Percentiles rank a stretch among this genome's conserved stretches.
Evolutionary conservation across 2,797 vertebrate species (phyloP).

Genomic region (Aphelocoma californica): DNA sequence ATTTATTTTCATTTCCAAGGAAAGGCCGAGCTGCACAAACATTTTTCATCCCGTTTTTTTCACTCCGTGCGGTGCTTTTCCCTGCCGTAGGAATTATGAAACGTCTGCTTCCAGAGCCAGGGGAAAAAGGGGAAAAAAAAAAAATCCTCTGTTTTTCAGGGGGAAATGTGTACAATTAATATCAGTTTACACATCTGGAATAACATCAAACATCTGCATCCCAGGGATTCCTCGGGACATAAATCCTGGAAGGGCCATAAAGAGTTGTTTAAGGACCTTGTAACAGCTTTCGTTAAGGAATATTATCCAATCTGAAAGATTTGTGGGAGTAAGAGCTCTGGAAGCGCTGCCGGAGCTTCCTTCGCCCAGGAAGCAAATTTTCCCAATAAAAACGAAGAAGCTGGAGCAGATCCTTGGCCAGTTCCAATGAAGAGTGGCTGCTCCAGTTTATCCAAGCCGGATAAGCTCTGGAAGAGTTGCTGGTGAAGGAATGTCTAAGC

Average conservation of each 20-base stretch:
- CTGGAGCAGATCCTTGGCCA: neutral
- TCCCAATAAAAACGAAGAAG: neutral
- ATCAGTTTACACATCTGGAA: conserved; percentile 56
- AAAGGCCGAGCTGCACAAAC: conserved; percentile 58
- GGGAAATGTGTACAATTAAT: conserved; percentile 56
- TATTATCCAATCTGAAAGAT: conserved; percentile 25
- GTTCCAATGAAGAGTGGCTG: neutral
- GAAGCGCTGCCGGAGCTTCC: neutral
- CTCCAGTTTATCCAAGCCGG: neutral
- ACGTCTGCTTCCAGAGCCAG: conserved; percentile 39
- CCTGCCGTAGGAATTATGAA: conserved; percentile 55
- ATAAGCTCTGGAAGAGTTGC: neutral
- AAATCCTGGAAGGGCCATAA: conserved; percentile 44
- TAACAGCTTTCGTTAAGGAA: conserved; percentile 41
- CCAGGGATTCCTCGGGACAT: conserved; percentile 18
- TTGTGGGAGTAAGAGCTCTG: neutral
- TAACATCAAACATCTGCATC: conserved; percentile 38
- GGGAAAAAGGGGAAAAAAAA: conserved; percentile 20
- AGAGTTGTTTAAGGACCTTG: conserved; percentile 47
- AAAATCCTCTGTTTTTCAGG: neutral
- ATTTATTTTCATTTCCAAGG: conserved; percentile 76
- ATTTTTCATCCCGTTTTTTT: conserved; percentile 52
- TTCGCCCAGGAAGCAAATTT: neutral
- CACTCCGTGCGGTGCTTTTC: conserved; percentile 20
- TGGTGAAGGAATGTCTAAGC: neutral